Base-by-base conservation (phyloP, 2,797 vertebrate species). In the Buceros bicornis region DNA sequence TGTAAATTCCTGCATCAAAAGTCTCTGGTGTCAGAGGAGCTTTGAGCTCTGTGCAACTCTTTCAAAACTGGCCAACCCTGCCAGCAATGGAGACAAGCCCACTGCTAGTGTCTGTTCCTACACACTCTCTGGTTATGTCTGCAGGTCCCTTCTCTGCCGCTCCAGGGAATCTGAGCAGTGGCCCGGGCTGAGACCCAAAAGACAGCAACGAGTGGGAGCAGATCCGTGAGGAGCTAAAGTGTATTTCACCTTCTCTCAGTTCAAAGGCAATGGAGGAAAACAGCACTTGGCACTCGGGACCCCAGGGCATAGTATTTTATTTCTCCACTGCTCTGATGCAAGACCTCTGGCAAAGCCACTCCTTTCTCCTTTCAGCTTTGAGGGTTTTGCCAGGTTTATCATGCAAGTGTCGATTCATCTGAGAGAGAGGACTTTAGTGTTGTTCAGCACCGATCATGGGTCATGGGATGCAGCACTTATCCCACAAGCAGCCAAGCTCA, bases 351-450 rank as follows among this genome's bases (percentile, higher is more conserved):
- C 42, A 89, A 82, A 72, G 62, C 6, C 33, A 8, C 18, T 51
- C 29, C 7, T 62, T 71, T 10, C 48, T 67, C 19, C 0, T 47
- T 87, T 86, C 70, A 77, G 5, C 35, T 66, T 37, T 0, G 1
- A 82, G 25, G 16, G 33, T 11, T 91, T 82, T 82, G 26, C 24
- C 62, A 66, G 24, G 6, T 22, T 24, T 48, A 19, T 7, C 1
- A 1, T 24, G 6, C 5, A 71, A 64, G 17, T 0, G 0, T 1
- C 1, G 33, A 21, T 31, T 92, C 35, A 20, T 6, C 65, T 64
- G 53, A 45, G 22, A 58, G 64, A 42, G 17, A 74, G 13, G 40
- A 35, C 21, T 56, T 35, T 2, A 13, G 17, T 42, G 17, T n/a
- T 81, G 40, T 43, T 86, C 20, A 29, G 5, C 13, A 17, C 18